Base-by-base conservation (phyloP, 2,113 vertebrate genomes). In the Sitta europaea region DNA sequence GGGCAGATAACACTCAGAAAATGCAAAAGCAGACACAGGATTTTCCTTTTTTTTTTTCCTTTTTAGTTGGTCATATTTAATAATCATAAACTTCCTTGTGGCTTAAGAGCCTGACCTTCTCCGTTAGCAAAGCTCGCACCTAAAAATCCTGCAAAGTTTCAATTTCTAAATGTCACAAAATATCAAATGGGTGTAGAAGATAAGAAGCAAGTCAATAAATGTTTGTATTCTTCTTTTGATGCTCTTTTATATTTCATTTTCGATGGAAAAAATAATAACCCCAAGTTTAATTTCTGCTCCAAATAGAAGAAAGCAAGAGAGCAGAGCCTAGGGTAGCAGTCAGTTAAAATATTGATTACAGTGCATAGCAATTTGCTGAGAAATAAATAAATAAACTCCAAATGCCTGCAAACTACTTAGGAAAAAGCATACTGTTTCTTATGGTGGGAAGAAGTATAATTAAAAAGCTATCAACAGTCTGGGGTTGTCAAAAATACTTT, bases 391-490 rank as follows among this genome's bases (percentile, higher is more conserved):
- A 96, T 72, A 96, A 78, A 92, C 55, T 10, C 40, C 0, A 77
- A 77, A 95, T 73, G 53, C 43, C 90, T 98, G 95, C 80, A 80
- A 88, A 97, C 88, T 96, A 12, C 96, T 97, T 94, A 92, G 90
- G 72, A 96, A 86, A 92, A 96, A 90, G 57, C 81, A 70, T 78
- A 71, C n/a, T 93, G 87, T 94, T 93, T 96, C 78, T 67, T 91
- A 3, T 90, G 65, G 81, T 93, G 75, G 80, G 90, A 89, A 96
- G 85, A 97, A 96, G 87, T 95, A 97, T 97, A 98, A 98, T 98
- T 98, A 97, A 97, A 98, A 98, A 97, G 92, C 97, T 97, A 97
- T 97, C 97, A 94, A 31, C 96, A 97, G 92, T 71, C 94, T 97
- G 85, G 82, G 84, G 95, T 97, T 98, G 97, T 98, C 96, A 97